These are phyloP conservation scores for Lasioglossum albipes DNA, from an alignment of 1,140 invertebrate species.

Conservation along the genomic window DNA sequence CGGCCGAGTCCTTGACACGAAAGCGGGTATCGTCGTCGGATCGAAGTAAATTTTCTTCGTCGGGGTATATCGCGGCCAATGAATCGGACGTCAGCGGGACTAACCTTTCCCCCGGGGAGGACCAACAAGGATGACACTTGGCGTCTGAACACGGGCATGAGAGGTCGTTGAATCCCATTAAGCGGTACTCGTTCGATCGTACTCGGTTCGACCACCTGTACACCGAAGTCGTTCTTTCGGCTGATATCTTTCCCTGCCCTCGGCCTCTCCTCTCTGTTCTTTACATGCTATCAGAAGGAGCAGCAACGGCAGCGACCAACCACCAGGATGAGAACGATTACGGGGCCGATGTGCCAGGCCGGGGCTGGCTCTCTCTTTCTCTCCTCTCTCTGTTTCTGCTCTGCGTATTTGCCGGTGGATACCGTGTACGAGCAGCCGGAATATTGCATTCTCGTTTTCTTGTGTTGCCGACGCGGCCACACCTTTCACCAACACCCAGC, in stretches of 20 bases:
- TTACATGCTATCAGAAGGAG: slow-evolving; percentile 17
- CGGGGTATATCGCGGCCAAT: neutral
- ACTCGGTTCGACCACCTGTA: slow-evolving; percentile 62
- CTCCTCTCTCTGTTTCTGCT: slow-evolving; percentile 5
- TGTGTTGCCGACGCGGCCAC: slow-evolving; percentile 73
- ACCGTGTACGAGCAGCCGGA: slow-evolving; percentile 57
- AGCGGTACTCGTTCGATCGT: slow-evolving; percentile 61
- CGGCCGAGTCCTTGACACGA: neutral
- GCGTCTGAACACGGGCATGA: slow-evolving; percentile 26
- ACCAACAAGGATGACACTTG: slow-evolving; percentile 46
- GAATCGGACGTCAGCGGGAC: neutral
- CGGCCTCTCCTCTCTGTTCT: slow-evolving; percentile 12
- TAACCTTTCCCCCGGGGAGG: slow-evolving; percentile 14
- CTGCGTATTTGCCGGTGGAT: slow-evolving; percentile 42
- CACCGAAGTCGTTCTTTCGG: slow-evolving; percentile 38
- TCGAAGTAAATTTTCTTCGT: neutral
- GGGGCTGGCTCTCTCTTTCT: neutral
- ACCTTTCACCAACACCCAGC: slow-evolving; percentile 79
- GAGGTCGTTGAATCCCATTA: slow-evolving; percentile 73
- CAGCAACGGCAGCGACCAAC: slow-evolving; percentile 13
- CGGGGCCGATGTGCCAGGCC: neutral
- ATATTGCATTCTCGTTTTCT: slow-evolving; percentile 78
- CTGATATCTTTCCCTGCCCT: slow-evolving; percentile 25
- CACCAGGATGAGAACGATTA: slow-evolving; percentile 63
- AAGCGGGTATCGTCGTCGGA: neutral